phyloP scores from a whole-genome alignment of 2,797 vertebrate genomes.

The Tapirus indicus region DNA sequence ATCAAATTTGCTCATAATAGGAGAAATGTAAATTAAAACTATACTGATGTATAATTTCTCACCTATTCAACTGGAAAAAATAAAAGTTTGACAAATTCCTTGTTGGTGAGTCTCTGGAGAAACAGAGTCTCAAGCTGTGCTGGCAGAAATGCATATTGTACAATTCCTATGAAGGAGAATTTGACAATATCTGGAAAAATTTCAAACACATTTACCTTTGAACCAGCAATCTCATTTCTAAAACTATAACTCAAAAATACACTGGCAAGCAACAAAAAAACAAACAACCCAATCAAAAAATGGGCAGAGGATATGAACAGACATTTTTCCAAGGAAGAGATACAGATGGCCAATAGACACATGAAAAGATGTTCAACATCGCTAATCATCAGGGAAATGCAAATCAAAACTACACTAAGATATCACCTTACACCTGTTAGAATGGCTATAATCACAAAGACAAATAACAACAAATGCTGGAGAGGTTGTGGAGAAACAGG shows the following conservation, averaged over 20 bases:
- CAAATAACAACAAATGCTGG: too few species aligned
- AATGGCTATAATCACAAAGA: too few species aligned
- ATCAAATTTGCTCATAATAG: not conserved
- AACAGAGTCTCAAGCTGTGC: not conserved
- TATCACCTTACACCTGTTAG: too few species aligned
- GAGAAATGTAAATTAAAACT: constrained; percentile 27
- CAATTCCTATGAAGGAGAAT: not conserved
- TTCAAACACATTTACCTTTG: not conserved
- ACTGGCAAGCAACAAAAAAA: not conserved
- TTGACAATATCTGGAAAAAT: constrained; percentile 10
- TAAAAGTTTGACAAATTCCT: not conserved
- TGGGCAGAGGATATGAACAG: too few species aligned
- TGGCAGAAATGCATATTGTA: not conserved
- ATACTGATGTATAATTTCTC: not conserved
- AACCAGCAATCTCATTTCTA: not conserved
- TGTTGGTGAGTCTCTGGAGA: not conserved
- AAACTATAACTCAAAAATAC: not conserved
- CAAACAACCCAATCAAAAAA: too few species aligned
- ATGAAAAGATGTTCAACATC: too few species aligned
- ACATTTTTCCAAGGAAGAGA: too few species aligned
- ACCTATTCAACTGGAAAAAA: not conserved
- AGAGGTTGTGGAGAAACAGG: too few species aligned
- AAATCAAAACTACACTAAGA: too few species aligned
- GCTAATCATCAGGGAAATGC: too few species aligned
- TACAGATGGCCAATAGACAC: too few species aligned